Base-by-base conservation (phyloP, 2,888 invertebrate genomes). In the Pristionchus fissidentatus region DNA sequence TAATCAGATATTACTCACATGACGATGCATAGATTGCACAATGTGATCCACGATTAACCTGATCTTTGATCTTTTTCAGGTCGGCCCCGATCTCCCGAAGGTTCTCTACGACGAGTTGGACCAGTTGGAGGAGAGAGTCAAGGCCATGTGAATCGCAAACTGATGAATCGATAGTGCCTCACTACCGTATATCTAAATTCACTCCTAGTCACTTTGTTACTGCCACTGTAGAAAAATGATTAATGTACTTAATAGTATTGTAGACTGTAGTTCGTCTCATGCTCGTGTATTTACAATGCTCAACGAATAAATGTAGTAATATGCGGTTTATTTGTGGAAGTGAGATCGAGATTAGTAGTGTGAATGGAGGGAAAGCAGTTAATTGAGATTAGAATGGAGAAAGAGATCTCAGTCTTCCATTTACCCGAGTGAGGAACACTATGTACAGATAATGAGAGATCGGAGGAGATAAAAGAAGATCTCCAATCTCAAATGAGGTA, bases 31-130 rank as follows among this genome's bases (percentile, higher is more conserved):
- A n/a, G 10, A 49, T 73, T 26, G 26, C 26, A 8, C 1, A 46
- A 2, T 19, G 15, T 35, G 19, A 10, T 62, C 62, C 29, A 32
- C 29, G 29, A 60, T 3, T 19, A 49, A 8, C 49, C n/a, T 49
- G 52, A 55, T 55, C 35, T 38, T 41, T 83, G 19, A 29, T 43
- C 43, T 26, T n/a, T 52, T 81, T 46, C 62, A 84, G 84, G 84
- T 84, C n/a, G 84, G 84, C 19, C 46, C 70, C 19, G 84, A 84
- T 43, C 32, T 84, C 26, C 84, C 84, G 3, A 38, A 60, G 78
- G 83, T 52, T 19, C 57, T 84, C 60, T 26, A 38, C 22, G 52
- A 49, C 3, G 55, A 84, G 57, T 52, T 84, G 77, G 83, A 83
- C 22, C 35, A 78, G 41, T 38, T 66, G 10, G 84, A 84, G 41